Conservation (phyloP, 2,888 invertebrate genomes). For the Rhamnusium bicolor region DNA sequence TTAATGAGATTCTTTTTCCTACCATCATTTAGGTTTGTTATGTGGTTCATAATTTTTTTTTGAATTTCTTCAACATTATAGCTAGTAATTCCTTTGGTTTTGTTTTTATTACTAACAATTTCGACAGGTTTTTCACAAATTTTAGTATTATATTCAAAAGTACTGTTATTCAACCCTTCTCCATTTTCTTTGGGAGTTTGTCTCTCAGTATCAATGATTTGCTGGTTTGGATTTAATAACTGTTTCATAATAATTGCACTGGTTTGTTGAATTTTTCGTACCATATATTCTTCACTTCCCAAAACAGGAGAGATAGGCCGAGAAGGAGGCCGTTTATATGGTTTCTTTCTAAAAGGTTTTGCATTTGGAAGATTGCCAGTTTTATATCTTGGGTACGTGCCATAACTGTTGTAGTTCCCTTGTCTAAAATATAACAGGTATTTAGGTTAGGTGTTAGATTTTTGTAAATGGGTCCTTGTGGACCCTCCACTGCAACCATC, state of each 20-base stretch:
- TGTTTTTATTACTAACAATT: conserved; percentile 19
- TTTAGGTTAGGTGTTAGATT: too few species aligned
- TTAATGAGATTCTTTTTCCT: conserved; percentile 67
- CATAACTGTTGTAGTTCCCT: not conserved
- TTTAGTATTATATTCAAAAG: conserved; percentile 16
- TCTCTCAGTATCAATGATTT: not conserved
- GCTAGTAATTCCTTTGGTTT: conserved; percentile 36
- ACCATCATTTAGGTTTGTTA: conserved; percentile 64
- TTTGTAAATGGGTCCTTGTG: too few species aligned
- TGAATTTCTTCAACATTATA: conserved; percentile 63
- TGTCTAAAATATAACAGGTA: not conserved
- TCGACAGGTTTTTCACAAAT: conserved; percentile 18
- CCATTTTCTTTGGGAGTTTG: conserved; percentile 12
- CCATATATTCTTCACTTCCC: conserved; percentile 66
- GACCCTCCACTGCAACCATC: too few species aligned
- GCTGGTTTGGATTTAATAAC: conserved; percentile 52
- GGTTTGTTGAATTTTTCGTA: conserved; percentile 64
- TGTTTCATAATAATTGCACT: conserved; percentile 66
- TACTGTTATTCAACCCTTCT: conserved; percentile 5
- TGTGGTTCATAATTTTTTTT: conserved; percentile 65
- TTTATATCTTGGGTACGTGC: not conserved
- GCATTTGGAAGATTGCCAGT: not conserved
- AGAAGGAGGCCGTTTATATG: not conserved
- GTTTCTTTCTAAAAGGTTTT: not conserved
- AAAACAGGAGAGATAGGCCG: conserved; percentile 58